Base-by-base conservation (phyloP, 2,797 vertebrate species). In the Gymnopithys bicolor region DNA sequence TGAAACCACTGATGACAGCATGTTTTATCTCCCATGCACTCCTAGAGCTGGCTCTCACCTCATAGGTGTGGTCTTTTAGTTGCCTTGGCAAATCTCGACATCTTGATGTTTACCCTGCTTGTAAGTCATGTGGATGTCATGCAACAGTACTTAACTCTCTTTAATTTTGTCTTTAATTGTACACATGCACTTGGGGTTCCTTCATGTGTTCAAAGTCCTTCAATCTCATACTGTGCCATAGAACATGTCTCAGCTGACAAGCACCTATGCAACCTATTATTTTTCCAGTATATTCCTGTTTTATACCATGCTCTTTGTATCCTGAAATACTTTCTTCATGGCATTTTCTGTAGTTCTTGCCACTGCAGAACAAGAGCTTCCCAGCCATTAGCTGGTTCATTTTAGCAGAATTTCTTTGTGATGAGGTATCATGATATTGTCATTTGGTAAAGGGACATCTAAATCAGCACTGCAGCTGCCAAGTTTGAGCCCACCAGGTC, bases 151-250 rank as follows among this genome's bases (percentile, higher is more conserved):
- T 67, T 91, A 84, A 80, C 59, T 89, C 37, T 33, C 71, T 91
- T 92, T 91, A 89, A 92, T 93, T 85, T 87, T 64, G 53, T 77
- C 64, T 89, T 77, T 93, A 92, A 94, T 82, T 87, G 74, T 59
- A 56, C 35, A 73, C 22, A 62, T 3, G 5, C 70, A 68, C n/a
- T 51, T 60, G 15, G 58, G 41, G 19, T 74, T 87, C 87, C 67
- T 87, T 74, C 58, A 68, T 51, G 60, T 56, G 62, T 46, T 80
- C 51, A 21, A 79, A 88, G 43, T 55, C 52, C 52, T 87, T n/a
- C 48, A 69, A 32, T 12, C 48, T 92, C 59, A 30, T 21, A 5
- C 45, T 25, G 43, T 81, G 51, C 27, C 17, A 60, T 70, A 46
- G 52, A 83, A 68, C 48, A 30, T 18, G 52, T 35, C 62, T 86